Evolutionary conservation across 2,797 vertebrate species (phyloP).

Genomic region (Hirundo rustica): DNA sequence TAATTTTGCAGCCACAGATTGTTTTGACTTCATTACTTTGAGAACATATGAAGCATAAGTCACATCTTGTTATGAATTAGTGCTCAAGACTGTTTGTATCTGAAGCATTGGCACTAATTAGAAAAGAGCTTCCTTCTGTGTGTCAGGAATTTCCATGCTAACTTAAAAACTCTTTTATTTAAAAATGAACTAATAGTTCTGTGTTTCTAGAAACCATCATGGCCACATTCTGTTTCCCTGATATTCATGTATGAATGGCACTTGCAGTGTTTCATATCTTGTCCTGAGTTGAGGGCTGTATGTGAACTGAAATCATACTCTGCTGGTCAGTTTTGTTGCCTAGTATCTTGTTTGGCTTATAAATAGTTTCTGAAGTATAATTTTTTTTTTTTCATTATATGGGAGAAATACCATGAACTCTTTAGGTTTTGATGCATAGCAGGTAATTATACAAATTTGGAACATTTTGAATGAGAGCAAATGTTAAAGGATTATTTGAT

Average conservation of each 20-base stretch:
- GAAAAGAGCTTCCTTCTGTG: neutral
- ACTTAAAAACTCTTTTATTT: neutral
- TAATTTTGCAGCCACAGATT: neutral
- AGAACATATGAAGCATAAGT: neutral
- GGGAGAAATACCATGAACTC: neutral
- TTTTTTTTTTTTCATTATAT: neutral
- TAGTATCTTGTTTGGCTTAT: neutral
- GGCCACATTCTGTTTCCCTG: neutral
- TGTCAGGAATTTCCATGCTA: neutral
- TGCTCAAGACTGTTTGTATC: neutral
- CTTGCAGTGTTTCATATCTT: neutral
- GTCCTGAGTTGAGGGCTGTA: neutral
- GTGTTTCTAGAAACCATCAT: neutral
- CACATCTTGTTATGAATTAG: neutral
- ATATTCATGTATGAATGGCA: neutral
- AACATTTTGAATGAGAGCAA: neutral
- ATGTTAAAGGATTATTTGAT: neutral
- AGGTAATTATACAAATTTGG: neutral
- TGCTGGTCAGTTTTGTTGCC: neutral
- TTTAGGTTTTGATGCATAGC: neutral
- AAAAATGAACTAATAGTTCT: neutral
- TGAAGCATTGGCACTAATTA: neutral
- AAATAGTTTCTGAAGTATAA: neutral
- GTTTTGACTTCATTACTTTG: constrained; percentile 20
- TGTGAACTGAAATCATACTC: neutral